These are phyloP conservation scores for Perccottus glenii DNA, from an alignment of 2,113 vertebrate species.

Conservation along the genomic window DNA sequence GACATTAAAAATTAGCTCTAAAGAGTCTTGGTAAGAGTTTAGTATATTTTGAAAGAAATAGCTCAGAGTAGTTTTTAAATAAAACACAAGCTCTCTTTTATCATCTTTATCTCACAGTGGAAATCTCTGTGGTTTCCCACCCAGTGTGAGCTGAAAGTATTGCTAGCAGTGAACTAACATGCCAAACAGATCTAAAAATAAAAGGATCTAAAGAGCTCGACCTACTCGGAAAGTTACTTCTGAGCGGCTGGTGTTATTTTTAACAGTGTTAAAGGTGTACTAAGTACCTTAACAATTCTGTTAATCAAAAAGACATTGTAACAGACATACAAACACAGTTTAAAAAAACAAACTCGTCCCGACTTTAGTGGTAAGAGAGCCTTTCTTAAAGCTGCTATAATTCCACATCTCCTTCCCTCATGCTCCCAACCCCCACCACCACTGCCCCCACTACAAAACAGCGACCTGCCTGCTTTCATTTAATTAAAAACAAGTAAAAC, in stretches of 20 bases:
- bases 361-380: too few species aligned
- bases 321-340: too few species aligned
- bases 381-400: too few species aligned
- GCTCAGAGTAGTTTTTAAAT: background rate
- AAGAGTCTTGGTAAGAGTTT: too few species aligned
- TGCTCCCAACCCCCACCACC: slow-evolving; percentile 1
- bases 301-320: too few species aligned
- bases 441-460: background rate
- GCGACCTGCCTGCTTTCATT: too few species aligned
- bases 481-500: too few species aligned
- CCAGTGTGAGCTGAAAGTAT: slow-evolving; percentile 13
- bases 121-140: slow-evolving; percentile 34
- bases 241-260: background rate
- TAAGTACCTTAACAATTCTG: too few species aligned
- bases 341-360: too few species aligned
- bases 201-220: background rate
- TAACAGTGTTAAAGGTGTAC: background rate
- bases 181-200: background rate
- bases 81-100: background rate
- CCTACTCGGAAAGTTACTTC: background rate
- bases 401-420: background rate
- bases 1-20: background rate
- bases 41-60: too few species aligned
- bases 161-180: slow-evolving; percentile 16
- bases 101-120: slow-evolving; percentile 1